Percentiles rank a stretch among this genome's conserved stretches.
Evolutionary conservation across 2,888 invertebrate species (phyloP).

Genomic region (Polyommatus icarus): DNA sequence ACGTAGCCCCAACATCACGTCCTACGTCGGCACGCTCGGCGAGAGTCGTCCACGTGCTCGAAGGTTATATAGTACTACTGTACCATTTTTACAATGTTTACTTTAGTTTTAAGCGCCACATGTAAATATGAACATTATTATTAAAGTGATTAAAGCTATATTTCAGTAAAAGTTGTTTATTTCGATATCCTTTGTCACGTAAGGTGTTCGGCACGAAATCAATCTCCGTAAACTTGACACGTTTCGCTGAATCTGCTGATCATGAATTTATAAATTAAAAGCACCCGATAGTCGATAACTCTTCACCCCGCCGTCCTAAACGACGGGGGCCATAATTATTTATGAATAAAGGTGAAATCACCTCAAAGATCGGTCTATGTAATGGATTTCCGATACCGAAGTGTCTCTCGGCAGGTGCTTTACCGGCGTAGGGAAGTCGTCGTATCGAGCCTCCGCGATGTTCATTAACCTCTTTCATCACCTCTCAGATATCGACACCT

Average conservation of each 20-base stretch:
- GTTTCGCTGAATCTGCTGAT: not conserved
- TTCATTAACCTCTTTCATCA: conserved; percentile 6
- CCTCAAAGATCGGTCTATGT: conserved; percentile 22
- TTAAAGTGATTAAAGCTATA: conserved; percentile 78
- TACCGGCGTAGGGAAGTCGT: not conserved
- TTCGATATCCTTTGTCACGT: conserved; percentile 16
- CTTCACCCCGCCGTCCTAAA: not conserved
- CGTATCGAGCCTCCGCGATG: not conserved
- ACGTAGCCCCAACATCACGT: not conserved
- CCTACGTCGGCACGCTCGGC: not conserved
- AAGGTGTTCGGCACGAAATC: not conserved
- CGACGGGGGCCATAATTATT: conserved; percentile 22
- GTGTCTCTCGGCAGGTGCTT: conserved; percentile 7
- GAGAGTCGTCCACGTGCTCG: conserved; percentile 15
- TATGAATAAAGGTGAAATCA: conserved; percentile 26
- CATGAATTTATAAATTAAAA: conserved; percentile 4
- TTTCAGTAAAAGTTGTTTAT: conserved; percentile 62
- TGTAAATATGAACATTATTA: conserved; percentile 74
- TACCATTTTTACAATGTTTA: conserved; percentile 70
- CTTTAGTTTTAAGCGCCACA: conserved; percentile 70
- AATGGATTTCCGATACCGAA: conserved; percentile 32
- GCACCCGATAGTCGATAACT: conserved; percentile 16
- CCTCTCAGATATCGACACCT: not conserved
- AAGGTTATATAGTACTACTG: conserved; percentile 38
- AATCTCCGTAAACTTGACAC: not conserved